phyloP scores from a whole-genome alignment of 2,888 invertebrate species.

The Caenorhabditis becei region DNA sequence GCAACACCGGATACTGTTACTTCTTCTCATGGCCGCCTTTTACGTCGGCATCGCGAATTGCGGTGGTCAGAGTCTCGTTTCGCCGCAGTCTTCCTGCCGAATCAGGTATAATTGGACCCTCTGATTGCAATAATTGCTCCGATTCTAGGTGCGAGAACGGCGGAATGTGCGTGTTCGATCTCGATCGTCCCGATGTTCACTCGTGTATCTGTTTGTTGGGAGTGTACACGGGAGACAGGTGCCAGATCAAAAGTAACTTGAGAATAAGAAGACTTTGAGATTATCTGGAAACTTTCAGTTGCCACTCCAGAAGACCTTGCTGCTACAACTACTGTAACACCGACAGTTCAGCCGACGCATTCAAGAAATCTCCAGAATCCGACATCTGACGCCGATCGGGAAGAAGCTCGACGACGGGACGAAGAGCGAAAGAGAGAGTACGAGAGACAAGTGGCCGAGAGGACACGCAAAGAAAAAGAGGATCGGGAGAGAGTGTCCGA shows the following conservation, averaged over 20 bases:
- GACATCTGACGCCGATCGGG: constrained; percentile 23
- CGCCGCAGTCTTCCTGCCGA: constrained; percentile 65
- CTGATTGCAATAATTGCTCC: neutral
- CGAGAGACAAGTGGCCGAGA: constrained; percentile 52
- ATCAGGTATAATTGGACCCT: constrained; percentile 50
- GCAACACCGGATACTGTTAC: constrained; percentile 40
- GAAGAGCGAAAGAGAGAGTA: constrained; percentile 50
- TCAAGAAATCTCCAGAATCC: no score
- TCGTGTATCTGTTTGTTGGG: constrained; percentile 78
- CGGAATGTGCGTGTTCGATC: constrained; percentile 57
- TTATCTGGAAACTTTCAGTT: constrained; percentile 28
- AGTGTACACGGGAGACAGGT: constrained; percentile 74
- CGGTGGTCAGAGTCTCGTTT: constrained; percentile 65
- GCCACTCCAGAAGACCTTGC: constrained; percentile 29
- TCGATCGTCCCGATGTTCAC: constrained; percentile 62
- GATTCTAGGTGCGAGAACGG: constrained; percentile 51
- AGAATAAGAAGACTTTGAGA: constrained; percentile 6
- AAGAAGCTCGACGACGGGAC: constrained; percentile 43
- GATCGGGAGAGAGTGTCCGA: constrained; percentile 46
- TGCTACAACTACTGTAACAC: constrained; percentile 37
- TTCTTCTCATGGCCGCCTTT: constrained; percentile 54
- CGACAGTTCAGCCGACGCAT: constrained; percentile 19
- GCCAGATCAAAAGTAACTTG: constrained; percentile 64
- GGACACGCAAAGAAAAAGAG: constrained; percentile 50
- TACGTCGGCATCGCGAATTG: constrained; percentile 25